Conservation (phyloP, 2,888 invertebrate species). For the Buathra laborator region DNA sequence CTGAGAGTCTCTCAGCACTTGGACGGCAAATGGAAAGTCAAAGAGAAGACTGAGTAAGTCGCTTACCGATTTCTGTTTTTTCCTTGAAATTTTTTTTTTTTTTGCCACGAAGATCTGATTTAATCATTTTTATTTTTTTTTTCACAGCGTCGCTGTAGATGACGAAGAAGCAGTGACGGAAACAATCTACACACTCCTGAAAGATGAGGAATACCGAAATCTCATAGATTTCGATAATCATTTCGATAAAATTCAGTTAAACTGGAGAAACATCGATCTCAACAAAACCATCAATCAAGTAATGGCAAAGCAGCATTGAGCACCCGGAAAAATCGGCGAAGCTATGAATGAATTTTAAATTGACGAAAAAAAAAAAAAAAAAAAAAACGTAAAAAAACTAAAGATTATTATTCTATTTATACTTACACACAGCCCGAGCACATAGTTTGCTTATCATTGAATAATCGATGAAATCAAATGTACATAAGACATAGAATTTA, state of each 20-base stretch:
- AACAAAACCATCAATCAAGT: constrained; percentile 87
- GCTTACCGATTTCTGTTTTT: background rate
- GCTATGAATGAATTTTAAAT: constrained; percentile 5
- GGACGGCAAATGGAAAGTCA: constrained; percentile 92
- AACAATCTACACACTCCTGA: constrained; percentile 90
- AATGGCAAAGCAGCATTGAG: constrained; percentile 73
- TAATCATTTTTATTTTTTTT: background rate
- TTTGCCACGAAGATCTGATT: background rate
- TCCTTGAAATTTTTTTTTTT: background rate
- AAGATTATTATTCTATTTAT: constrained; percentile 71
- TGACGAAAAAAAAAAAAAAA: background rate
- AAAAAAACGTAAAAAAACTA: constrained; percentile 23
- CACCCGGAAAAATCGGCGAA: constrained; percentile 16
- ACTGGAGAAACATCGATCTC: constrained; percentile 94
- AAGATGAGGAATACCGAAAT: constrained; percentile 90
- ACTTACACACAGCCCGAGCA: constrained; percentile 64
- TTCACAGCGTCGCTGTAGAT: constrained; percentile 79
- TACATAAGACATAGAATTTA: constrained; percentile 73
- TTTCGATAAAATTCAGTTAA: constrained; percentile 94
- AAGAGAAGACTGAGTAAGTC: constrained; percentile 86
- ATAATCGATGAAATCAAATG: constrained; percentile 70
- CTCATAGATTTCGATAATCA: constrained; percentile 99
- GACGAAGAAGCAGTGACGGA: constrained; percentile 86
- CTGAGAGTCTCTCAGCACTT: constrained; percentile 90
- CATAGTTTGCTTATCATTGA: constrained; percentile 65